Conservation (phyloP, 2,113 vertebrate genomes). For the Nerophis lumbriciformis region DNA sequence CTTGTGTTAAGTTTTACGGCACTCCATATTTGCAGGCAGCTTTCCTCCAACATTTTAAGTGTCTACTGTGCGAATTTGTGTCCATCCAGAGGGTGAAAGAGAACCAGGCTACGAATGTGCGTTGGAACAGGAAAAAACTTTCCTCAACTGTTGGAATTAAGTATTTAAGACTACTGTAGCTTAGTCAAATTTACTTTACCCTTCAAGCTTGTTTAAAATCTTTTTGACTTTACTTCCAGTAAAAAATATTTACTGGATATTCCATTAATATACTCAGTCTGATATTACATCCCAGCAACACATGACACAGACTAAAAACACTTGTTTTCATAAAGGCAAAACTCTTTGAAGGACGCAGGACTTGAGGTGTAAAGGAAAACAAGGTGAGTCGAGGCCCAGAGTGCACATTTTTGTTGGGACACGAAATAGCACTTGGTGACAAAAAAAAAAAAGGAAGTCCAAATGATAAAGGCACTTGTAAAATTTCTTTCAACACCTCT, state of each 20-base stretch:
- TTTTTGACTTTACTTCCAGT: too few relatives aligned
- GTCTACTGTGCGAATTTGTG: too few relatives aligned
- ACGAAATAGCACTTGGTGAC: conserved; percentile 5
- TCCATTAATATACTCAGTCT: conserved; percentile 33
- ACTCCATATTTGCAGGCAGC: too few relatives aligned
- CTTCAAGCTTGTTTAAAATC: too few relatives aligned
- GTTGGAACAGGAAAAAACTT: too few relatives aligned
- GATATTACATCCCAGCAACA: conserved; percentile 53
- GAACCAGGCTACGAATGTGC: too few relatives aligned
- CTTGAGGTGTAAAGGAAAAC: not conserved
- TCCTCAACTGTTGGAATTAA: too few relatives aligned
- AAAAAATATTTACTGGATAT: conserved; percentile 17
- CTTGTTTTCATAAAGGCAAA: conserved; percentile 23
- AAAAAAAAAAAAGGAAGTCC: conserved; percentile 17
- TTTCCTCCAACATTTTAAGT: too few relatives aligned
- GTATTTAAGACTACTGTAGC: too few relatives aligned
- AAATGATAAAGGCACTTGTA: conserved; percentile 60
- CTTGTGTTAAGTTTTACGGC: too few relatives aligned
- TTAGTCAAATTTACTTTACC: too few relatives aligned
- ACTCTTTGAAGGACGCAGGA: conserved; percentile 14
- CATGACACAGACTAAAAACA: conserved; percentile 56
- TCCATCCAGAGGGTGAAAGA: too few relatives aligned
- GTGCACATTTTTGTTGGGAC: conserved; percentile 10
- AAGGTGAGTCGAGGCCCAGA: conserved; percentile 10
- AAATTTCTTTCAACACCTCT: conserved; percentile 17